Percentiles rank a stretch among this genome's conserved stretches.
Conservation (phyloP, 2,113 vertebrate species). For the Lucifuga dentata region DNA sequence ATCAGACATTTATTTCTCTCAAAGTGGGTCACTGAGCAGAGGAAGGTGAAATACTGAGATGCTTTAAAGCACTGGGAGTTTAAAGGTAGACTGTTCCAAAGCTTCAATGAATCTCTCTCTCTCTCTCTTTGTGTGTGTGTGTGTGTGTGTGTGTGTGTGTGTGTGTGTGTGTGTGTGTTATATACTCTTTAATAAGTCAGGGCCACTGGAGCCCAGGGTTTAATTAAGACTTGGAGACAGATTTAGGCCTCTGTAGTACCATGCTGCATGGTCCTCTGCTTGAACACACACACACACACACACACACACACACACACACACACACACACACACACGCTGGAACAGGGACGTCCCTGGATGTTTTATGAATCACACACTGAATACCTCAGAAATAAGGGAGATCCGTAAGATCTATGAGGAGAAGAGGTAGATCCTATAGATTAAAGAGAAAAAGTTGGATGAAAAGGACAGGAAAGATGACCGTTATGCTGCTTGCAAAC, state of each 20-base stretch:
- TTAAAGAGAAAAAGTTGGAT: constrained; percentile 3
- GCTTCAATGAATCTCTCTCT: constrained; percentile 40
- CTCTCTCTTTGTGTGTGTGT: too few relatives aligned
- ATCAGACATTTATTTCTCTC: constrained; percentile 69
- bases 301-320: constrained; percentile 37
- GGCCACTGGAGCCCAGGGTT: constrained; percentile 75
- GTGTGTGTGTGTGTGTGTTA: too few relatives aligned
- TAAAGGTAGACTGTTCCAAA: constrained; percentile 59
- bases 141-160: too few relatives aligned
- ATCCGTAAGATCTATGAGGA: constrained; percentile 4
- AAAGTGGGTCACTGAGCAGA: constrained; percentile 72
- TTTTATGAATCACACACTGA: constrained; percentile 60
- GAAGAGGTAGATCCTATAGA: constrained; percentile 11
- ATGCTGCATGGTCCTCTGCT: constrained; percentile 49
- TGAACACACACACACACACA: constrained; percentile 32
- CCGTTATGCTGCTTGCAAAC: too few relatives aligned
- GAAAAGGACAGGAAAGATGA: neutral
- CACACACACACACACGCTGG: constrained; percentile 22
- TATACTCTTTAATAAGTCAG: constrained; percentile 74
- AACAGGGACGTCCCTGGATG: constrained; percentile 60
- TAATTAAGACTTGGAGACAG: constrained; percentile 79
- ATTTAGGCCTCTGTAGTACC: constrained; percentile 65
- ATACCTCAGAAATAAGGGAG: constrained; percentile 37
- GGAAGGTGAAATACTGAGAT: constrained; percentile 73
- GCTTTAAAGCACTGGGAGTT: constrained; percentile 69